A percentile compares a stretch with the other conserved stretches of the same genome.
These are phyloP conservation scores for Euplexia lucipara DNA, from an alignment of 2,888 invertebrate species.

Conservation along the genomic window DNA sequence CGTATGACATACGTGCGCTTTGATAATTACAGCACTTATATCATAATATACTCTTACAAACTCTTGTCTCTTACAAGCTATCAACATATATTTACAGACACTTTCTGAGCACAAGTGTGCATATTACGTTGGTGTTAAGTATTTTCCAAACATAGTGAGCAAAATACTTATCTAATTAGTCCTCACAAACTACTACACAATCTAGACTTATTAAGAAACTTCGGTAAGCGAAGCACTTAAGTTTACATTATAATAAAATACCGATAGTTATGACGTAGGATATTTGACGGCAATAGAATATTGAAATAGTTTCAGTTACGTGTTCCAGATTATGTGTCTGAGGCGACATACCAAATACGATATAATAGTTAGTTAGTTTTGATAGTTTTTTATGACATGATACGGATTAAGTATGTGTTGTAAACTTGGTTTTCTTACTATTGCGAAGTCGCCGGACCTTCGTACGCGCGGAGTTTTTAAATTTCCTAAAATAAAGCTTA, in stretches of 20 bases:
- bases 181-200: not conserved
- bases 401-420: not conserved
- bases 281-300: slow-evolving; percentile 26
- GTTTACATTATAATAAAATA: slow-evolving; percentile 26
- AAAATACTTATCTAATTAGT: slow-evolving; percentile 9
- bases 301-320: slow-evolving; percentile 37
- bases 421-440: not conserved
- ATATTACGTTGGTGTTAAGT: not conserved
- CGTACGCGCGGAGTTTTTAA: no score
- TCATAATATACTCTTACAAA: no score
- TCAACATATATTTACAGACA: not conserved
- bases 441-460: no score
- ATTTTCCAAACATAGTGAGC: not conserved
- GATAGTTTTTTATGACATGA: not conserved
- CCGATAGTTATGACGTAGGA: slow-evolving; percentile 7
- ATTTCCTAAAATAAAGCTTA: no score
- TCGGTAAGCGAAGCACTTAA: slow-evolving; percentile 10
- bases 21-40: no score
- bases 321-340: slow-evolving; percentile 9
- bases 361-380: not conserved
- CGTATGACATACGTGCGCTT: no score
- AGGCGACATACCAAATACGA: not conserved
- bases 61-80: no score
- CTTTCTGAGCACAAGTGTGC: not conserved
- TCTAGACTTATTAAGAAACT: slow-evolving; percentile 31